phyloP scores from a whole-genome alignment of 2,113 vertebrate species.

The Vulpes vulpes region DNA sequence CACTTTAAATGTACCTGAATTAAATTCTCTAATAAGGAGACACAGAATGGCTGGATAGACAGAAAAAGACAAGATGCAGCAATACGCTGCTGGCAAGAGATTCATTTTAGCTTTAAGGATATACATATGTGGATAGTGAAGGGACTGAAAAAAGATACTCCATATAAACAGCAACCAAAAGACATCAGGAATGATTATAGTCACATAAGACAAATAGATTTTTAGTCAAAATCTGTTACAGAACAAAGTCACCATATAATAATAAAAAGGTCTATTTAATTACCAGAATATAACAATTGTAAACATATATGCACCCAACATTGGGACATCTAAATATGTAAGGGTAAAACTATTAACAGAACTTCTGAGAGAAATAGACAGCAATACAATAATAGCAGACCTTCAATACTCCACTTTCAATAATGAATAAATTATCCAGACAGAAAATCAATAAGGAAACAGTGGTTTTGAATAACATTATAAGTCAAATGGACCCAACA shows the following conservation, averaged over 20 bases:
- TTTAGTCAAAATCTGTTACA: background rate
- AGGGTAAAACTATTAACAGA: background rate
- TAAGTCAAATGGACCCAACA: background rate
- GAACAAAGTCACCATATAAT: background rate
- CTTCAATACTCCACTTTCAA: background rate
- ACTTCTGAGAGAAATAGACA: background rate
- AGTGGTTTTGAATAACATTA: background rate
- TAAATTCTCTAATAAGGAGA: background rate
- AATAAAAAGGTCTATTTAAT: background rate
- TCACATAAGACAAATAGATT: background rate
- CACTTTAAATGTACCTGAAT: background rate
- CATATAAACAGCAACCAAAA: background rate
- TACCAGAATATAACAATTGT: background rate
- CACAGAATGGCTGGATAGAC: background rate
- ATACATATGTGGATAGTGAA: background rate
- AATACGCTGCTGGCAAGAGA: background rate
- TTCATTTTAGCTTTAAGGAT: background rate
- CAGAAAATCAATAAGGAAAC: background rate
- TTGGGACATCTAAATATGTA: background rate
- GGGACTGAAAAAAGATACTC: background rate
- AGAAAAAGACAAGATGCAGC: background rate
- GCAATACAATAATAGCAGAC: background rate
- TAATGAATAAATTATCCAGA: background rate
- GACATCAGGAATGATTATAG: background rate
- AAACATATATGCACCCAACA: background rate